Conservation (phyloP, 2,888 invertebrate species). For the Pristionchus japonicus region DNA sequence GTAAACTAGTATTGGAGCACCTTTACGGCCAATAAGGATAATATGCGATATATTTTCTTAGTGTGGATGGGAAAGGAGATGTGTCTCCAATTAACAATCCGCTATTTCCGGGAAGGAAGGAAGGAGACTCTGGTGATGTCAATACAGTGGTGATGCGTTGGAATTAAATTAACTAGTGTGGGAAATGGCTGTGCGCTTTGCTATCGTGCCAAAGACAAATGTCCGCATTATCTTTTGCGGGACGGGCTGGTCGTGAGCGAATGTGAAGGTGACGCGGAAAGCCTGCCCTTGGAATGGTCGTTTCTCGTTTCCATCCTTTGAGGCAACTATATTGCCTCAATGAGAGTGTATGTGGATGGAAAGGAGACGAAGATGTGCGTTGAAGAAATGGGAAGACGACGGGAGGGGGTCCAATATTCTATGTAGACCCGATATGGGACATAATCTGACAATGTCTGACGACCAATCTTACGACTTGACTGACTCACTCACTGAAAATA, state of each 20-base stretch:
- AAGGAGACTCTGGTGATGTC: neutral
- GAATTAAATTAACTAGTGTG: too few relatives aligned
- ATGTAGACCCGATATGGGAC: too few relatives aligned
- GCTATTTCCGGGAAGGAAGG: slow-evolving; percentile 4
- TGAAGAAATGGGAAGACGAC: neutral
- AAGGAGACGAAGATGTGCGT: neutral
- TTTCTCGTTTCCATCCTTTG: slow-evolving; percentile 7
- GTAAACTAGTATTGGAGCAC: too few relatives aligned
- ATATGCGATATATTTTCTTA: too few relatives aligned
- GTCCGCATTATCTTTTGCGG: neutral
- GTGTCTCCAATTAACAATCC: slow-evolving; percentile 6
- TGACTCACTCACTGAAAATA: too few relatives aligned
- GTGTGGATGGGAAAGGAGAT: too few relatives aligned
- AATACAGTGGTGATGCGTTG: neutral
- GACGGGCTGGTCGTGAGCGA: neutral
- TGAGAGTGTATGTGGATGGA: slow-evolving; percentile 23
- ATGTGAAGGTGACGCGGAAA: neutral
- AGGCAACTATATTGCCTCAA: slow-evolving; percentile 4
- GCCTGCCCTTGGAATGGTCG: neutral
- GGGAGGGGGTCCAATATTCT: too few relatives aligned
- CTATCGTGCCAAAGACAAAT: neutral
- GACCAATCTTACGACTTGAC: too few relatives aligned
- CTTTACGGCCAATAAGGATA: too few relatives aligned
- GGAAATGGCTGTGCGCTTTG: neutral
- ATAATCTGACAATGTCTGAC: neutral